Percentiles rank a stretch among this genome's conserved stretches.
Conservation (phyloP, 2,113 vertebrate species). For the Tympanuchus pallidicinctus region DNA sequence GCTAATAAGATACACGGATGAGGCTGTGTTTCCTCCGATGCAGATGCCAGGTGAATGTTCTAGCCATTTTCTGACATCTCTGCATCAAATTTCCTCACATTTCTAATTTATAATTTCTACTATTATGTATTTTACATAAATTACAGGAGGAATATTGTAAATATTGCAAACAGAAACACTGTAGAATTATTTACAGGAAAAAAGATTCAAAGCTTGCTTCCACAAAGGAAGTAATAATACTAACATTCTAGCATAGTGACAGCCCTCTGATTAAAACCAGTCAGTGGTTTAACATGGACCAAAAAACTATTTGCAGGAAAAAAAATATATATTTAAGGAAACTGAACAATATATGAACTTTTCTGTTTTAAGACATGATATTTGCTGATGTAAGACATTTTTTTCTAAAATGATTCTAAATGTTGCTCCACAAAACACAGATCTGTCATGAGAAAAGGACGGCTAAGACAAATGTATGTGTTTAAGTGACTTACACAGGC, state of each 20-base stretch:
- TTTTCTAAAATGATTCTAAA: background rate
- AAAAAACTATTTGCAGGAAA: background rate
- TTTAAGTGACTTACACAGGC: background rate
- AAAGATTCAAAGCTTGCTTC: background rate
- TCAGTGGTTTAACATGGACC: background rate
- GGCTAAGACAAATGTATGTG: background rate
- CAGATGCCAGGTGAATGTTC: background rate
- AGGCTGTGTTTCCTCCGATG: background rate
- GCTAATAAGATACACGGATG: background rate
- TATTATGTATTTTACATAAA: background rate
- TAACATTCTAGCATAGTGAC: background rate
- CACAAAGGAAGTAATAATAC: background rate
- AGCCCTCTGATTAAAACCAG: background rate
- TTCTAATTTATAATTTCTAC: background rate
- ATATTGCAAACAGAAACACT: background rate
- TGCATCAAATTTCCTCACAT: background rate
- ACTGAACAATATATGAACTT: background rate
- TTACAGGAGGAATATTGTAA: background rate
- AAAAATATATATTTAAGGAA: background rate
- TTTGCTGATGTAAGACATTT: background rate
- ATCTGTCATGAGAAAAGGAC: background rate
- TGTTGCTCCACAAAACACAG: background rate
- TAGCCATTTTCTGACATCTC: background rate
- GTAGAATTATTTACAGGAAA: background rate
- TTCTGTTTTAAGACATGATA: background rate